These are phyloP conservation scores for Hestina assimilis DNA, from an alignment of 1,140 invertebrate species.

Conservation along the genomic window DNA sequence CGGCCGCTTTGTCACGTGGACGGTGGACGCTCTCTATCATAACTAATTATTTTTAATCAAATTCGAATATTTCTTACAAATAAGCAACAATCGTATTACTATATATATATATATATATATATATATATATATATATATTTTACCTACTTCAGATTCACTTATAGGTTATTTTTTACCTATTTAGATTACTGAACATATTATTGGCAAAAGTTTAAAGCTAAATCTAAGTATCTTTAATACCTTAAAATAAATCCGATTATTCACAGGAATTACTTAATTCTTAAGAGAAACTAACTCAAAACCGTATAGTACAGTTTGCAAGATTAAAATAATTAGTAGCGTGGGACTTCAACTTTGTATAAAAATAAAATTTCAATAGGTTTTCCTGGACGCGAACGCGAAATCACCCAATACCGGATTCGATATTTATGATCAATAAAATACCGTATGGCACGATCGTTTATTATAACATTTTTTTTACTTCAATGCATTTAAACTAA, in stretches of 20 bases:
- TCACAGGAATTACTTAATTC: too few species aligned
- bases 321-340: constrained; percentile 12
- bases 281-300: too few species aligned
- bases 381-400: constrained; percentile 38
- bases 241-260: too few species aligned
- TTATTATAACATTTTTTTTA: constrained; percentile 45
- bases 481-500: constrained; percentile 31
- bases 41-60: constrained; percentile 39
- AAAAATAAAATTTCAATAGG: constrained; percentile 52
- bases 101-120: too few species aligned
- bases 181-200: too few species aligned
- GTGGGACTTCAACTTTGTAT: constrained; percentile 48
- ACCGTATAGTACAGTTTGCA: too few species aligned
- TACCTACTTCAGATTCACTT: too few species aligned
- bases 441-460: constrained; percentile 34
- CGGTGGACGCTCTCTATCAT: constrained; percentile 42
- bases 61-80: too few species aligned
- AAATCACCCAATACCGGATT: constrained; percentile 53
- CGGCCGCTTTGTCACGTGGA: constrained; percentile 50
- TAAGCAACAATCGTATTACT: too few species aligned
- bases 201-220: not conserved
- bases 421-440: constrained; percentile 71
- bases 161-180: too few species aligned
- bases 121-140: too few species aligned
- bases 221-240: too few species aligned